phyloP scores from a whole-genome alignment of 2,113 vertebrate genomes.

The Petaurus breviceps region DNA sequence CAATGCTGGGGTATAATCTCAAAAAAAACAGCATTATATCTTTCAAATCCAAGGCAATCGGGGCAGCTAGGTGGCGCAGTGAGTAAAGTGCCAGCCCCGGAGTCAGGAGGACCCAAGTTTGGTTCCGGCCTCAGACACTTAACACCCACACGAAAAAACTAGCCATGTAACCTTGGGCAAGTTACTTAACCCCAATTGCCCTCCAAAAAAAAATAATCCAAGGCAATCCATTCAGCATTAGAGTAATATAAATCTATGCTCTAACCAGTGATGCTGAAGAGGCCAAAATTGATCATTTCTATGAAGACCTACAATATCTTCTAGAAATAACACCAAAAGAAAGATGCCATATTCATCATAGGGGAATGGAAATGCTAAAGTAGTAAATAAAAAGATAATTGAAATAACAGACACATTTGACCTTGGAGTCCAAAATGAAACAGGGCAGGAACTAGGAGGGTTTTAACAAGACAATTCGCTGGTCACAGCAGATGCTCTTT shows the following conservation, averaged over 20 bases:
- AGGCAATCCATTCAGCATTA: background rate
- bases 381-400: background rate
- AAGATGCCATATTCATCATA: background rate
- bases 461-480: background rate
- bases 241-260: background rate
- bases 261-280: background rate
- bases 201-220: too few species aligned
- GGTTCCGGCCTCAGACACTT: too few species aligned
- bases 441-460: background rate
- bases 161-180: too few species aligned
- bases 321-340: background rate
- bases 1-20: background rate
- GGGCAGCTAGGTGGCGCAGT: too few species aligned
- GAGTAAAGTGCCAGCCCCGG: too few species aligned
- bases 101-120: too few species aligned
- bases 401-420: background rate
- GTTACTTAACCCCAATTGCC: too few species aligned
- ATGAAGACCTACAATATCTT: background rate
- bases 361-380: background rate
- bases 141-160: too few species aligned
- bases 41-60: background rate
- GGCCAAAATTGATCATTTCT: background rate
- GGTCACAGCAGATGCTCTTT: background rate
- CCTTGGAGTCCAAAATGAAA: background rate
- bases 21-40: background rate